These are phyloP conservation scores for Anastrepha obliqua DNA, from an alignment of 1,140 invertebrate genomes.

Conservation along the genomic window DNA sequence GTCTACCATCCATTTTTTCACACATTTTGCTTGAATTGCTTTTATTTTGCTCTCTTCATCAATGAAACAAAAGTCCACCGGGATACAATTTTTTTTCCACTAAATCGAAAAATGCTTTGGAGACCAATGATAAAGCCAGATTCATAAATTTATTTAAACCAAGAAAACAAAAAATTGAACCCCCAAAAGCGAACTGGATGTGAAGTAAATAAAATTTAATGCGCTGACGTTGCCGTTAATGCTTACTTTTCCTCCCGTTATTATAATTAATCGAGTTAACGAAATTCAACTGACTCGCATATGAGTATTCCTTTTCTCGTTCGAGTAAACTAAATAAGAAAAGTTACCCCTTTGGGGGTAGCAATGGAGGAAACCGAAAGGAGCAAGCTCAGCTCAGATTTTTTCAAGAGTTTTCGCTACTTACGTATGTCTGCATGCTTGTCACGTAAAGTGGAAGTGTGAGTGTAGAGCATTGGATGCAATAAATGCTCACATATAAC, in stretches of 20 bases:
- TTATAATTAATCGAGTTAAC: slow-evolving; percentile 44
- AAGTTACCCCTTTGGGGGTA: slow-evolving; percentile 14
- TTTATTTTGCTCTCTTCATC: too few species aligned
- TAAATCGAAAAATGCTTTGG: too few species aligned
- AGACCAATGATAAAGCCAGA: too few species aligned
- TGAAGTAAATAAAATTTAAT: slow-evolving; percentile 15
- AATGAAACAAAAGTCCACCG: too few species aligned
- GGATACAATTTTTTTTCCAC: too few species aligned
- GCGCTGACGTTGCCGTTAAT: not conserved
- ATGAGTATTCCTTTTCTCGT: not conserved
- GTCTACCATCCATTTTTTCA: too few species aligned
- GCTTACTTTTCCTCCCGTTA: not conserved
- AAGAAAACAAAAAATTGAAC: not conserved
- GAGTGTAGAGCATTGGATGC: not conserved
- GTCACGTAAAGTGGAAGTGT: not conserved
- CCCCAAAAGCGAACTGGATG: too few species aligned
- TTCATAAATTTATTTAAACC: too few species aligned
- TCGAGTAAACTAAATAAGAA: slow-evolving; percentile 23
- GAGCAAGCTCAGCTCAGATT: not conserved
- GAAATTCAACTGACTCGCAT: slow-evolving; percentile 34
- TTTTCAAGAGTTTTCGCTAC: not conserved
- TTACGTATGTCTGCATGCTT: not conserved
- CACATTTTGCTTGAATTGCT: too few species aligned
- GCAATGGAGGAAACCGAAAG: not conserved
- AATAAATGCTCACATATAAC: not conserved